phyloP scores from a whole-genome alignment of 2,888 invertebrate genomes.

The Cryptus viduatorius region DNA sequence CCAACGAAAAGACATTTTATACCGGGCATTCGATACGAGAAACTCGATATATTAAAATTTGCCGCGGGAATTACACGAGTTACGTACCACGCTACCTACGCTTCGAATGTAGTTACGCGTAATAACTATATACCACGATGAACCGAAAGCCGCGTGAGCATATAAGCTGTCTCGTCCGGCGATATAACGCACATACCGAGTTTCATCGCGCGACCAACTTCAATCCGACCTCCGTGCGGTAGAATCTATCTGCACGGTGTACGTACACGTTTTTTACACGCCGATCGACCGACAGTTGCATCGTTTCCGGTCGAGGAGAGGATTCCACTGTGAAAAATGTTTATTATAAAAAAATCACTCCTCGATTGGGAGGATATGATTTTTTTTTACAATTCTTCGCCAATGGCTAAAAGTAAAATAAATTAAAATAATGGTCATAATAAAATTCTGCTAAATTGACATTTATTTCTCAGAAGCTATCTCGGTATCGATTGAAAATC shows the following conservation, averaged over 20 bases:
- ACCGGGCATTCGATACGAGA: conserved; percentile 81
- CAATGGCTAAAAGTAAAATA: no score
- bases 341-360: not conserved
- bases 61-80: conserved; percentile 79
- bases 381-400: no score
- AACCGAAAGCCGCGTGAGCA: conserved; percentile 54
- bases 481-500: not conserved
- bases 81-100: conserved; percentile 66
- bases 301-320: conserved; percentile 3
- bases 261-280: conserved; percentile 45
- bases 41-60: conserved; percentile 83
- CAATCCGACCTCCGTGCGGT: conserved; percentile 42
- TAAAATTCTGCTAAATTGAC: no score
- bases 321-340: not conserved
- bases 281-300: conserved; percentile 3
- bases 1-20: conserved; percentile 70
- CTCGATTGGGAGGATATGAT: no score
- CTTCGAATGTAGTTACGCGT: conserved; percentile 60
- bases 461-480: no score
- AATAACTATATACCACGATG: conserved; percentile 52
- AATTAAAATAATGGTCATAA: no score
- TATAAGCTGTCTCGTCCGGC: conserved; percentile 80
- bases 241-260: conserved; percentile 8
- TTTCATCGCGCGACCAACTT: conserved; percentile 76
- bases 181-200: conserved; percentile 71